Conservation (phyloP, 2,113 vertebrate species). For the Triplophysa dalaica region DNA sequence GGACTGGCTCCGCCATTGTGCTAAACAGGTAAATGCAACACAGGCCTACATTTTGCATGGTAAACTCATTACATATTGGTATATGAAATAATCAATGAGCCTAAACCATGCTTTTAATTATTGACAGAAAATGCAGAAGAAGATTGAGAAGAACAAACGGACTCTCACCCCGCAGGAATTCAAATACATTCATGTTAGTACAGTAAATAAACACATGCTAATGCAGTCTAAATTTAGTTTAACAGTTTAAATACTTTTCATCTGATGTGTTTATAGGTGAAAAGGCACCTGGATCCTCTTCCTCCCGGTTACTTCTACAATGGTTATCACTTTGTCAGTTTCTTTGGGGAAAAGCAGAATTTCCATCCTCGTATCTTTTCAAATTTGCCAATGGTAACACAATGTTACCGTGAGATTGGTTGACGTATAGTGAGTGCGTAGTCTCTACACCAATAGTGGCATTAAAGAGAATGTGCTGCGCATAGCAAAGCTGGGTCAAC, state of each 20-base stretch:
- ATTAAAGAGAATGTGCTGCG: no score
- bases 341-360: constrained; percentile 89
- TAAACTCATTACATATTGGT: no score
- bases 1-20: constrained; percentile 89
- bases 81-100: no score
- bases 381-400: background rate
- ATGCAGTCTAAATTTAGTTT: no score
- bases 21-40: constrained; percentile 81
- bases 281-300: constrained; percentile 85
- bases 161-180: constrained; percentile 88
- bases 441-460: background rate
- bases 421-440: background rate
- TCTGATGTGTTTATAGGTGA: constrained; percentile 70
- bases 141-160: constrained; percentile 82
- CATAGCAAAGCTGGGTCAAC: no score
- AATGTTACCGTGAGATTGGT: background rate
- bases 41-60: background rate
- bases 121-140: constrained; percentile 81
- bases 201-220: background rate
- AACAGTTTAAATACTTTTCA: background rate
- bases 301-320: constrained; percentile 94
- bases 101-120: background rate
- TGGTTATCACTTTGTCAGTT: constrained; percentile 88
- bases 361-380: constrained; percentile 92
- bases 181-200: constrained; percentile 88